Percentiles rank a stretch among this genome's conserved stretches.
These are phyloP conservation scores for Panopea generosa DNA, from an alignment of 2,888 invertebrate species.

Conservation along the genomic window DNA sequence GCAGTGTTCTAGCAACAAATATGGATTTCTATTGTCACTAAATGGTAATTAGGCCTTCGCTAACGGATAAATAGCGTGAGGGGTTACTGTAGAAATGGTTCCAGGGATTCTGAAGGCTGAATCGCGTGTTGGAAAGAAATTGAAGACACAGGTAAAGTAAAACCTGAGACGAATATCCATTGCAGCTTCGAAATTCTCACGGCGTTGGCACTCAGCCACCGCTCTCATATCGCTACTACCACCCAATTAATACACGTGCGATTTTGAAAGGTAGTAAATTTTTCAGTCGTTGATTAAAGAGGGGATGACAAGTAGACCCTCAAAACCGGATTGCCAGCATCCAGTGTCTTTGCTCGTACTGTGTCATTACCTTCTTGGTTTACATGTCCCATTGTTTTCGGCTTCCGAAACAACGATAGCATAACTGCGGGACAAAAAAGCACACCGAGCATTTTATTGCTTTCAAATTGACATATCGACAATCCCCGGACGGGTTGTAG, in stretches of 20 bases:
- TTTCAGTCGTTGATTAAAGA: constrained; percentile 56
- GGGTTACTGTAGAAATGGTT: constrained; percentile 22
- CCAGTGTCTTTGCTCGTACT: constrained; percentile 12
- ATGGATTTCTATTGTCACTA: constrained; percentile 21
- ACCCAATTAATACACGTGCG: constrained; percentile 2
- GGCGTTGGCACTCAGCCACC: constrained; percentile 19
- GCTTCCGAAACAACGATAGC: constrained; percentile 18
- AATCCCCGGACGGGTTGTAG: constrained; percentile 6
- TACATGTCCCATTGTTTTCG: background rate
- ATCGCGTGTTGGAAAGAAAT: constrained; percentile 30
- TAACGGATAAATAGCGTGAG: constrained; percentile 60
- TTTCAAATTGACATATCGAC: constrained; percentile 54
- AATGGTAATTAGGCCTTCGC: constrained; percentile 43
- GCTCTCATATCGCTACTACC: constrained; percentile 22
- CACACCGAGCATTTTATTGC: constrained; percentile 54
- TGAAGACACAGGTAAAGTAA: constrained; percentile 29
- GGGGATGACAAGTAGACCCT: constrained; percentile 46
- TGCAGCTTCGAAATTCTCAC: constrained; percentile 43
- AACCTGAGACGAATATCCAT: constrained; percentile 37
- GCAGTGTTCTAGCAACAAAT: constrained; percentile 35
- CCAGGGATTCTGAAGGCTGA: constrained; percentile 18
- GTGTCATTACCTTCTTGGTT: constrained; percentile 38
- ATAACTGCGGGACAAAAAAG: constrained; percentile 12
- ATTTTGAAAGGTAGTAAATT: constrained; percentile 17
- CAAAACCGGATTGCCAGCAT: constrained; percentile 37